Base-by-base conservation (phyloP, 2,888 invertebrate species). In the Chymomyza procnemis region DNA sequence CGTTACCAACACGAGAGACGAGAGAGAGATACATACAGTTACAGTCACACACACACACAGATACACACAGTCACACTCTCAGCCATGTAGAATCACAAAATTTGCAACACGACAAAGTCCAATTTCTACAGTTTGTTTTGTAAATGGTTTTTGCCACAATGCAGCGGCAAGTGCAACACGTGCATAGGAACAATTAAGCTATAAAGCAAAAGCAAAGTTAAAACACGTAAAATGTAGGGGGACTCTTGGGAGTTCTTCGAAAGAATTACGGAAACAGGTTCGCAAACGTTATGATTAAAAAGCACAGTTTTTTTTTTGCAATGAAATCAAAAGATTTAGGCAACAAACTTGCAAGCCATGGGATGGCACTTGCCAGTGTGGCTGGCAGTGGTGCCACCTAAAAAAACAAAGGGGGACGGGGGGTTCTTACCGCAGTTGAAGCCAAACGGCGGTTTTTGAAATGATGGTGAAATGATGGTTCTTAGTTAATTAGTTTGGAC, bases 41-140 rank as follows among this genome's bases (percentile, higher is more conserved):
- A 16, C 12, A 47, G 3, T 1, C 47, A 16, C n/a, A 18, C 16
- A 48, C 48, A 48, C 8, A 19, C 14, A 50, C 18, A 18, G 14
- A 18, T 50, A 50, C 6, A 3, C 14, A 26, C n/a, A 8, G 30
- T 4, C 6, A 3, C 14, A 26, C n/a, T 2, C 56, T 4, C 56
- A 22, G 26, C 0, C 14, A 18, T 18, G 48, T 14, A 50, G n/a
- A n/a, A 6, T 55, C 26, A 26, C 26, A 41, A 41, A 30, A 41
- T 41, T 41, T 12, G 3, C 41, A 19, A 57, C 41, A 26, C 61
- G 61, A 65, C 74, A 79, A 70, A 79, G 78, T 70, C 76, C 86
- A 74, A 78, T 75, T 85, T 83, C 80, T 85, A 87, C 83, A 85
- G 87, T 83, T 83, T 84, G 84, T 83, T 87, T 83, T 80, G 79